phyloP scores from a whole-genome alignment of 1,140 invertebrate genomes.

The Drosophila dunni region DNA sequence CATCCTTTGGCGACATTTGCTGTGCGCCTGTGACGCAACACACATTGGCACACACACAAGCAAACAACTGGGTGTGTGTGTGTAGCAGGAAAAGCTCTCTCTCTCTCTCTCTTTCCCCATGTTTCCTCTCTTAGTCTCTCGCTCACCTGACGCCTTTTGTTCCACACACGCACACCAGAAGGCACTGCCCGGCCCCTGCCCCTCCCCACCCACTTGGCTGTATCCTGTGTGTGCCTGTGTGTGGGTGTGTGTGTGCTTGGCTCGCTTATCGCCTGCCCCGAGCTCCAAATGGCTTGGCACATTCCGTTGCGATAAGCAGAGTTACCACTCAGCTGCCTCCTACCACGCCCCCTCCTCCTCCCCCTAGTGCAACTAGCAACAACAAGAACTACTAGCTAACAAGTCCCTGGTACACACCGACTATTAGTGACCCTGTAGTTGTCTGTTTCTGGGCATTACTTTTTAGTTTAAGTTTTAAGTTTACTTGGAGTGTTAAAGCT shows the following conservation, averaged over 20 bases:
- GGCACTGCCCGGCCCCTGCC: neutral
- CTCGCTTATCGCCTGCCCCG: constrained; percentile 50
- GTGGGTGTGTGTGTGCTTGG: constrained; percentile 28
- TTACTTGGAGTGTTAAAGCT: too few species aligned
- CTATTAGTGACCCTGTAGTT: too few species aligned
- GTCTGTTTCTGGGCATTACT: too few species aligned
- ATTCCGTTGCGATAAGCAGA: constrained; percentile 47
- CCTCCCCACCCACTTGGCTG: neutral
- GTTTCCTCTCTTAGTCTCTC: neutral
- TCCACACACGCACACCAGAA: constrained; percentile 37
- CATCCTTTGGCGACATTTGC: constrained; percentile 36
- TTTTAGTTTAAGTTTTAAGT: too few species aligned
- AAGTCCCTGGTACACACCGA: too few species aligned
- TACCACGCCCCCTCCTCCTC: neutral
- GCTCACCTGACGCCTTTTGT: constrained; percentile 40
- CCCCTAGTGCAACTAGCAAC: constrained; percentile 39
- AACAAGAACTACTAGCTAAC: constrained; percentile 9
- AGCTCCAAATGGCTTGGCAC: constrained; percentile 65
- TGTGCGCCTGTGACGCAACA: constrained; percentile 75
- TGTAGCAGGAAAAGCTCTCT: constrained; percentile 11
- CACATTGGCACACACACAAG: constrained; percentile 73
- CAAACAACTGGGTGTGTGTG: constrained; percentile 30
- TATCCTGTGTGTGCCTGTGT: constrained; percentile 27
- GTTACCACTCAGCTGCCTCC: constrained; percentile 17
- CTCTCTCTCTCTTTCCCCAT: constrained; percentile 8